Percentiles rank a stretch among this genome's conserved stretches.
Conservation (phyloP, 2,113 vertebrate genomes). For the Nothobranchius kuhntae region DNA sequence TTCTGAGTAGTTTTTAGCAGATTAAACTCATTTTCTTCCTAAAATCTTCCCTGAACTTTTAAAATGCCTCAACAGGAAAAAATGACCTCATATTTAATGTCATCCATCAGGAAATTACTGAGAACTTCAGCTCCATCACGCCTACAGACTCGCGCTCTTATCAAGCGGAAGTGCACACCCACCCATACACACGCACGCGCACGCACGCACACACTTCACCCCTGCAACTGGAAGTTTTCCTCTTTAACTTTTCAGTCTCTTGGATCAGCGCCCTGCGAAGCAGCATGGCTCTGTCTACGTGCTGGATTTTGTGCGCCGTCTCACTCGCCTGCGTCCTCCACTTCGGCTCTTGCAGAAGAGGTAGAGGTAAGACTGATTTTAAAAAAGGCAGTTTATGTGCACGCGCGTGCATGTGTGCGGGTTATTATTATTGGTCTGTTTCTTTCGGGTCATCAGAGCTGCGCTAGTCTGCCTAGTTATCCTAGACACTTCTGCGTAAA, state of each 20-base stretch:
- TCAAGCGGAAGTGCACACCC: constrained; percentile 66
- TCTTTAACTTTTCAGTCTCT: constrained; percentile 20
- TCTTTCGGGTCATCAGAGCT: not conserved
- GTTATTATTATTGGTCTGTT: too few species aligned
- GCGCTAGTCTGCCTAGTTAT: not conserved
- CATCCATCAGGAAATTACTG: constrained; percentile 20
- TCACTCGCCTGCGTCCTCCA: constrained; percentile 13
- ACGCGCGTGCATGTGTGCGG: not conserved
- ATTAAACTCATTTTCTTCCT: too few species aligned
- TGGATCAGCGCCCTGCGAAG: constrained; percentile 12
- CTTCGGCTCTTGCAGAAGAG: constrained; percentile 19
- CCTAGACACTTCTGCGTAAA: constrained; percentile 38
- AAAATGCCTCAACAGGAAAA: not conserved
- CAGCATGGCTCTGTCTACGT: constrained; percentile 42
- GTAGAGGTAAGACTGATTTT: constrained; percentile 49
- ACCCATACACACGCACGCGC: not conserved
- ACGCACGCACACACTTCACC: constrained; percentile 10
- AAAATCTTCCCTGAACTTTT: too few species aligned
- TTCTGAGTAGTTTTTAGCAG: too few species aligned
- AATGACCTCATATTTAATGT: not conserved
- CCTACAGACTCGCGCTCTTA: constrained; percentile 15
- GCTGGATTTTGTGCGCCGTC: constrained; percentile 50
- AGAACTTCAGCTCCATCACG: constrained; percentile 6
- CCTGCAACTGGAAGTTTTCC: constrained; percentile 50
- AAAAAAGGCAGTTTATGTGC: not conserved